Percentiles rank a stretch among this genome's conserved stretches.
phyloP scores from a whole-genome alignment of 2,797 vertebrate species.

The Fringilla coelebs region DNA sequence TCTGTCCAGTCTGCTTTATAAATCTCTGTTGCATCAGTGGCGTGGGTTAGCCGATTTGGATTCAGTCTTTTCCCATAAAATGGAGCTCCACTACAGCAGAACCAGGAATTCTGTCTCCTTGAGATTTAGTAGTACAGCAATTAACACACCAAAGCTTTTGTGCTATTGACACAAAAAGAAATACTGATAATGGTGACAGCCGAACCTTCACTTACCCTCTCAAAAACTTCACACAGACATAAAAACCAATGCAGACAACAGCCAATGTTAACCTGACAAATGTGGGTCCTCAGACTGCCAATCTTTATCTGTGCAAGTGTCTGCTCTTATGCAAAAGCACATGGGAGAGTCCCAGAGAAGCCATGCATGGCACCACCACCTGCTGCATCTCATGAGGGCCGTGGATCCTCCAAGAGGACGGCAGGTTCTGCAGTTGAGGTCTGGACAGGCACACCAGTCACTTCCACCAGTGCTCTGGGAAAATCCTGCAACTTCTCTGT shows the following conservation, averaged over 20 bases:
- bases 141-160: neutral
- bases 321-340: neutral
- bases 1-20: neutral
- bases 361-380: neutral
- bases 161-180: neutral
- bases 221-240: neutral
- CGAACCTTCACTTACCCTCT: neutral
- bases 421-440: neutral
- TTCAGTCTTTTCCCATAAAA: neutral
- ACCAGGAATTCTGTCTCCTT: neutral
- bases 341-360: neutral
- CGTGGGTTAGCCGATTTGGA: neutral
- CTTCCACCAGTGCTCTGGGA: neutral
- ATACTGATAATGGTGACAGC: neutral
- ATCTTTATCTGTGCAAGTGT: neutral
- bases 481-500: neutral
- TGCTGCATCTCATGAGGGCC: fast-evolving
- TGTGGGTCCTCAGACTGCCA: neutral
- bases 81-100: neutral
- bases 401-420: neutral
- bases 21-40: neutral
- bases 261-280: neutral
- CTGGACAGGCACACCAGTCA: neutral
- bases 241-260: neutral
- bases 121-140: neutral